Conservation (phyloP, 2,797 vertebrate genomes). For the Spondyliosoma cantharus region DNA sequence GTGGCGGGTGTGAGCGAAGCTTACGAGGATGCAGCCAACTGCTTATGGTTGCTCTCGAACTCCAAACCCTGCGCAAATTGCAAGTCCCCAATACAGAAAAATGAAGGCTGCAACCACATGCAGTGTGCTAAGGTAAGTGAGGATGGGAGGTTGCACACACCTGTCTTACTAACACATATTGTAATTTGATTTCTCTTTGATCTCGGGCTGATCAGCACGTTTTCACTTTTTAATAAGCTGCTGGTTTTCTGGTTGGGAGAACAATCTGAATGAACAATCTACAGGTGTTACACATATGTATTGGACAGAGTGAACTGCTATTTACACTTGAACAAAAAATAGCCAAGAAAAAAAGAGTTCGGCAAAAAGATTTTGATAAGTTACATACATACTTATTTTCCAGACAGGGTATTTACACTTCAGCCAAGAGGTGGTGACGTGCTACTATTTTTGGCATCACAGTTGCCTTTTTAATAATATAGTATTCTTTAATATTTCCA, state of each 20-base stretch:
- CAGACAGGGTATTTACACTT: not conserved
- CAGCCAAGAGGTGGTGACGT: too few relatives aligned
- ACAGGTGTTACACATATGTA: not conserved
- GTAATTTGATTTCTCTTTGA: not conserved
- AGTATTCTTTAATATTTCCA: not conserved
- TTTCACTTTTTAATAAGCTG: not conserved
- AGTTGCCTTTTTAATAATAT: not conserved
- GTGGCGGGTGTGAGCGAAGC: constrained; percentile 98
- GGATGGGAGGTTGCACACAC: not conserved
- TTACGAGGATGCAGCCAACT: constrained; percentile 98
- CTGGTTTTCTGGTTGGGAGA: not conserved
- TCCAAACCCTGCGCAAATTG: constrained; percentile 98
- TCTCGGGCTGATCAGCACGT: not conserved
- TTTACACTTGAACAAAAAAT: constrained; percentile 1
- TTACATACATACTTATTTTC: not conserved
- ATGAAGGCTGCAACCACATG: constrained; percentile 99
- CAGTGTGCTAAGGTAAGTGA: constrained; percentile 90
- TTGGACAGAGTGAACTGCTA: not conserved
- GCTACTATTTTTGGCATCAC: too few relatives aligned
- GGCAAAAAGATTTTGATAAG: not conserved
- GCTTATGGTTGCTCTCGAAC: constrained; percentile 97
- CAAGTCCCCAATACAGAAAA: constrained; percentile 99
- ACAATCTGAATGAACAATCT: not conserved
- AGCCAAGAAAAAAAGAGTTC: not conserved
- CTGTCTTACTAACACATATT: not conserved